A percentile compares a stretch with the other conserved stretches of the same genome.
phyloP scores from a whole-genome alignment of 2,888 invertebrate genomes.

The Octonoba sinensis region DNA sequence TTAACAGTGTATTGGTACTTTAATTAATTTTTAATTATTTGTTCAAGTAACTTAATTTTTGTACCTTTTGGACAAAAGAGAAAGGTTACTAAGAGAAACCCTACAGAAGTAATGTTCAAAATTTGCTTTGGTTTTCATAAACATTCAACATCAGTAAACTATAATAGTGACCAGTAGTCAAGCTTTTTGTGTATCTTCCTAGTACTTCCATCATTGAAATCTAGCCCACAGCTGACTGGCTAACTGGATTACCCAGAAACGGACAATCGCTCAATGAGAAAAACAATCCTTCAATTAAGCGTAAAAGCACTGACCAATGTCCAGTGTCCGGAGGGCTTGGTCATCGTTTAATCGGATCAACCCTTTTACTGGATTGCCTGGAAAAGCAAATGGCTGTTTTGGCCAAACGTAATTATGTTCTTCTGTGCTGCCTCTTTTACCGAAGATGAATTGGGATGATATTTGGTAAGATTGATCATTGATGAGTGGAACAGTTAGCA shows the following conservation, averaged over 20 bases:
- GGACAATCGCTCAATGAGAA: constrained; percentile 62
- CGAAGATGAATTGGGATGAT: background rate
- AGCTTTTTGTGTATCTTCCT: constrained; percentile 12
- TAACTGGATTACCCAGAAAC: constrained; percentile 46
- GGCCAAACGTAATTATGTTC: constrained; percentile 51
- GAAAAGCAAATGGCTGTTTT: constrained; percentile 37
- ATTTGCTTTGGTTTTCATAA: too few relatives aligned
- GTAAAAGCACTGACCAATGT: constrained; percentile 63
- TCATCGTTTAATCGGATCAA: constrained; percentile 50
- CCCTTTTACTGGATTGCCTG: constrained; percentile 34
- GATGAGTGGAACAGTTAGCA: too few relatives aligned
- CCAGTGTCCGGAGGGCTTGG: constrained; percentile 40
- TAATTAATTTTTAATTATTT: too few relatives aligned
- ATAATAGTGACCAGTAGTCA: constrained; percentile 45
- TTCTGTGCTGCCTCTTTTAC: constrained; percentile 18
- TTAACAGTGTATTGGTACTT: too few relatives aligned
- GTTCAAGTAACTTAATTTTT: too few relatives aligned
- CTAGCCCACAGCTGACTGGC: background rate
- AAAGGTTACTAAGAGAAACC: too few relatives aligned
- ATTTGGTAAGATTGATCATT: too few relatives aligned
- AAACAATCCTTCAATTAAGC: constrained; percentile 62
- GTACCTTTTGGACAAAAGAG: too few relatives aligned
- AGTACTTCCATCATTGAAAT: constrained; percentile 47
- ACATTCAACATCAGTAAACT: constrained; percentile 1
- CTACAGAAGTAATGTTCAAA: too few relatives aligned